phyloP scores from a whole-genome alignment of 2,888 invertebrate genomes.

The Xanthostigma xanthostigma region DNA sequence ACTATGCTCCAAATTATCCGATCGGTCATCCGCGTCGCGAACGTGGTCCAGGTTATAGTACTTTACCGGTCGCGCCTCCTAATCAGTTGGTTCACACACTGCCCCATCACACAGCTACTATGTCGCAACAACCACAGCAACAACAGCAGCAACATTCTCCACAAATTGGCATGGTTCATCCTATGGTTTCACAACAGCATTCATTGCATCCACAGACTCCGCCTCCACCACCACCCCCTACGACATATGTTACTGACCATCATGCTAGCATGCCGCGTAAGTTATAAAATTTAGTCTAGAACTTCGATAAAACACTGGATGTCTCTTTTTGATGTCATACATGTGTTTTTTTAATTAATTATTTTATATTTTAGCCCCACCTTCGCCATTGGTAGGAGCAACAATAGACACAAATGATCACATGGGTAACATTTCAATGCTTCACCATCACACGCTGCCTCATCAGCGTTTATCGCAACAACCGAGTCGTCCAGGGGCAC shows the following conservation, averaged over 20 bases:
- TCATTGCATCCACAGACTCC: conserved; percentile 37
- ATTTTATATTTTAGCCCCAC: conserved; percentile 50
- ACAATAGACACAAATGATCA: conserved; percentile 38
- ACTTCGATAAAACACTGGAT: neutral
- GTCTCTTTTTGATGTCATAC: neutral
- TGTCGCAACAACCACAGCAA: conserved; percentile 18
- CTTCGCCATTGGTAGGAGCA: conserved; percentile 63
- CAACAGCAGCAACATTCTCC: conserved; percentile 31
- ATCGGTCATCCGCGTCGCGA: conserved; percentile 59
- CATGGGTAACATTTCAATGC: conserved; percentile 16
- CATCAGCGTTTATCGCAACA: conserved; percentile 24
- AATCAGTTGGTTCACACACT: conserved; percentile 22
- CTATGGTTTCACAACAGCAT: conserved; percentile 41
- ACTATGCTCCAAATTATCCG: conserved; percentile 92
- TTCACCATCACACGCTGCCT: conserved; percentile 31
- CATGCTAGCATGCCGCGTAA: conserved; percentile 71
- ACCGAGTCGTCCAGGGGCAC: conserved; percentile 38
- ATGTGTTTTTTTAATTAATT: neutral
- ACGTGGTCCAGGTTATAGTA: conserved; percentile 72
- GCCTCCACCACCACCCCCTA: conserved; percentile 49
- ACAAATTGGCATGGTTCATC: conserved; percentile 77
- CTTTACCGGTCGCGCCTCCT: conserved; percentile 54
- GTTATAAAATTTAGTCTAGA: conserved; percentile 23
- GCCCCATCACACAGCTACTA: conserved; percentile 17
- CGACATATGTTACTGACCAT: conserved; percentile 38